phyloP scores from a whole-genome alignment of 2,113 vertebrate species.

The Pollachius pollachius region DNA sequence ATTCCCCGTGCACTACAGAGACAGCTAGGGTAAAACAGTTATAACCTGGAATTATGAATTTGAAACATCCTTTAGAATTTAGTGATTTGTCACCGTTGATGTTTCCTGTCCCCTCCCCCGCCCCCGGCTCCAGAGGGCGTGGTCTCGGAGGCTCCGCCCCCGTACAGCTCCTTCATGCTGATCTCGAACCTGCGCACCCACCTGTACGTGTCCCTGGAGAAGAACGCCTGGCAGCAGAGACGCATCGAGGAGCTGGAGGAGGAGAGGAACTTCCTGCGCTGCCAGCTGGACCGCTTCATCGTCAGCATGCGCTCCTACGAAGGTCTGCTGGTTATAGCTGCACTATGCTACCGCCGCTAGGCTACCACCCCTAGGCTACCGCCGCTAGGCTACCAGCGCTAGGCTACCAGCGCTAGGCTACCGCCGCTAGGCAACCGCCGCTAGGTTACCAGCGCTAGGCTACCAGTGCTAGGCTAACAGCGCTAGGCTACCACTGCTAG shows the following conservation, averaged over 20 bases:
- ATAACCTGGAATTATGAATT: too few relatives aligned
- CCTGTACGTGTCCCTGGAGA: conserved; percentile 85
- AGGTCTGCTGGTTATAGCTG: conserved; percentile 15
- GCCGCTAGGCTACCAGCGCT: too few relatives aligned
- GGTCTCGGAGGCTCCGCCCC: conserved; percentile 47
- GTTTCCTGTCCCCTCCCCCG: background rate
- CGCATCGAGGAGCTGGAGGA: conserved; percentile 88
- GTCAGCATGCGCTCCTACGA: conserved; percentile 74
- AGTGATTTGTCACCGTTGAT: background rate
- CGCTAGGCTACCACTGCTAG: background rate
- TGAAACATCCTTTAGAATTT: too few relatives aligned
- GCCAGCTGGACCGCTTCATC: conserved; percentile 86
- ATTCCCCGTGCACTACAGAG: too few relatives aligned
- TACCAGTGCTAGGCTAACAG: too few relatives aligned
- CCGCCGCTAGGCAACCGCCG: background rate
- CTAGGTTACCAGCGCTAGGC: too few relatives aligned
- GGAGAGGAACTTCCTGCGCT: conserved; percentile 85
- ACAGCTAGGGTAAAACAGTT: too few relatives aligned
- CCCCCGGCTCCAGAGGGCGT: conserved; percentile 40
- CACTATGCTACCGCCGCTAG: conserved; percentile 4
- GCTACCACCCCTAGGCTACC: background rate
- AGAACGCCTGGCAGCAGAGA: conserved; percentile 87
- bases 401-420: background rate
- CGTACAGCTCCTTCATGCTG: conserved; percentile 77
- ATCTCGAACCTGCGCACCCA: conserved; percentile 80